phyloP scores from a whole-genome alignment of 2,888 invertebrate species.

The Spodoptera picta region DNA sequence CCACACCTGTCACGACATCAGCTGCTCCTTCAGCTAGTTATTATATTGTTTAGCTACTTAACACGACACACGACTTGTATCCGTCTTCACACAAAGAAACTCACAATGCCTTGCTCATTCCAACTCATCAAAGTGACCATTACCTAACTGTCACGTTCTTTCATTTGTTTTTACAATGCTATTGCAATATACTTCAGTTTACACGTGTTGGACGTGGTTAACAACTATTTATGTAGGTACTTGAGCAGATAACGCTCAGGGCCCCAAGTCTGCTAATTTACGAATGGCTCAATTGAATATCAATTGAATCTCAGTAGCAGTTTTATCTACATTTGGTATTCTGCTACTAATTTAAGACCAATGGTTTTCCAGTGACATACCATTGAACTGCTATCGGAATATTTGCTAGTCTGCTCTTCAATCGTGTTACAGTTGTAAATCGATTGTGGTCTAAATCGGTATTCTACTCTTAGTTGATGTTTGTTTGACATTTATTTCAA shows the following conservation, averaged over 20 bases:
- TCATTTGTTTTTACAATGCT: constrained; percentile 12
- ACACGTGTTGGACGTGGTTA: constrained; percentile 6
- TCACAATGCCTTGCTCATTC: constrained; percentile 8
- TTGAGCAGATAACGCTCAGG: constrained; percentile 6
- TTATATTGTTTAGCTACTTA: constrained; percentile 67
- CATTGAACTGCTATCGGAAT: no score
- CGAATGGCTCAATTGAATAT: no score
- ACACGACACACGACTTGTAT: constrained; percentile 45
- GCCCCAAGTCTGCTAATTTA: no score
- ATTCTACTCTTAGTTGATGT: no score
- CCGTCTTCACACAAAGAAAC: constrained; percentile 32
- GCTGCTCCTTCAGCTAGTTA: constrained; percentile 80
- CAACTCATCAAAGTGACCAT: constrained; percentile 5
- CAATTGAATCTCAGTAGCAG: no score
- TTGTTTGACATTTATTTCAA: no score
- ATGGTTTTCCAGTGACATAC: no score
- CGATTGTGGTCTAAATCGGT: no score
- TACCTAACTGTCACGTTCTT: constrained; percentile 9
- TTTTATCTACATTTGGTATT: no score
- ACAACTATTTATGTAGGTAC: constrained; percentile 4
- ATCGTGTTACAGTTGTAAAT: no score
- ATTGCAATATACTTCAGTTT: constrained; percentile 4
- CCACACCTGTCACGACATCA: constrained; percentile 86
- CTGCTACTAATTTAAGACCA: no score
- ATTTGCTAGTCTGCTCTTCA: no score